Base-by-base conservation (phyloP, 2,888 invertebrate species). In the Odontothrips loti region DNA sequence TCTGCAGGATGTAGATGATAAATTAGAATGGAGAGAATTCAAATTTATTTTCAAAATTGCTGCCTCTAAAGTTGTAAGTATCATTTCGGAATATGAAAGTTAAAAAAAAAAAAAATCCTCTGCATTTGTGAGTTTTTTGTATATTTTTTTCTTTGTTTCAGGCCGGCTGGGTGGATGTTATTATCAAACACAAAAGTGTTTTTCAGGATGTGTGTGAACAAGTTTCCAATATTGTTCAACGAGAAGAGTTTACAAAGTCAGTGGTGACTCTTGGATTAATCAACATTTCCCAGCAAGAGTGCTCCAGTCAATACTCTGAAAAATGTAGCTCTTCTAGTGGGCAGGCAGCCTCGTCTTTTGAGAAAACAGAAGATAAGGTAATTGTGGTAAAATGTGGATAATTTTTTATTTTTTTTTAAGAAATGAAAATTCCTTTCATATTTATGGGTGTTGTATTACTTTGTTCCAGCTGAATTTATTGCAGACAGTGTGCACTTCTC, bases 11-110 rank as follows among this genome's bases (percentile, higher is more conserved):
- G 87, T 91, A 29, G 92, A 92, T 85, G 91, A 91, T 83, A 90
- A 90, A 84, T 86, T 91, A 81, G 90, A 90, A 82, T 90, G 91
- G 90, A 88, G 89, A 81, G 90, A 91, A 84, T 91, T 91, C 85
- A 91, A 91, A 84, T 91, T 91, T 86, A 91, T 90, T 84, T 90
- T 91, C 84, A 91, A 91, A 87, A 87, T 91, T 79, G 90, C 90
- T 47, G 90, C 91, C 43, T 92, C 92, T 83, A 92, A 92, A 90
- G 90, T 92, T 84, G 92, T 92, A 87, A 88, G 90, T 88, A 51
- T 15, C 17, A 58, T 6, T 12, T 51, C 51, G 17, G 12, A 8
- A 51, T 63, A 80, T 81, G 79, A 20, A 78, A 51, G 51, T 23
- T n/a, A 78, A 75, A n/a, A 47, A 6, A 48, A 23, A 48, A 27